Conservation (phyloP, 2,888 invertebrate species). For the Sphaerophoria rueppellii region DNA sequence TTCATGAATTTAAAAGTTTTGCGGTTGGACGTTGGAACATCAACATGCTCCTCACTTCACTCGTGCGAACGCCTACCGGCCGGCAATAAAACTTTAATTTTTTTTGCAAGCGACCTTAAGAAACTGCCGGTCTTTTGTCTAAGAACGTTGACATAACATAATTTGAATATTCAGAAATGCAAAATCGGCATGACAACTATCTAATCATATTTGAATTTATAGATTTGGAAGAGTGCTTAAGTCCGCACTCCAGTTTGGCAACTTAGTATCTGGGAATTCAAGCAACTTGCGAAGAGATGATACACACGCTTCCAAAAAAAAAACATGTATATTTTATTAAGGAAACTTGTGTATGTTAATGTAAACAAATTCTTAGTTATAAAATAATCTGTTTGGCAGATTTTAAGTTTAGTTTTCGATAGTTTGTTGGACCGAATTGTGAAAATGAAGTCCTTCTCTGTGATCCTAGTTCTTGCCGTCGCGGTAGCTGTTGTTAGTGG, state of each 20-base stretch:
- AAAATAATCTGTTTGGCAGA: slow-evolving; percentile 75
- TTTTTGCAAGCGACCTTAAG: slow-evolving; percentile 18
- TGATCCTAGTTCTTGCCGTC: slow-evolving; percentile 45
- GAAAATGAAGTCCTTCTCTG: slow-evolving; percentile 55
- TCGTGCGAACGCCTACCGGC: neutral
- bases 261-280: slow-evolving; percentile 2
- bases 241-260: slow-evolving; percentile 37
- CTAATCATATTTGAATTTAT: slow-evolving; percentile 7
- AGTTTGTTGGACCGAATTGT: slow-evolving; percentile 67
- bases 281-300: slow-evolving; percentile 27
- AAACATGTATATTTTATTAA: neutral
- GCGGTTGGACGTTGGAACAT: neutral
- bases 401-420: slow-evolving; percentile 77
- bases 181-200: slow-evolving; percentile 56
- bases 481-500: slow-evolving; percentile 38
- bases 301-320: slow-evolving; percentile 29
- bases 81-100: neutral
- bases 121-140: neutral
- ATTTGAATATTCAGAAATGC: slow-evolving; percentile 41
- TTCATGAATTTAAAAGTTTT: neutral
- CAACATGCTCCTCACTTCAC: neutral
- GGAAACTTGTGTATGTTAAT: slow-evolving; percentile 32
- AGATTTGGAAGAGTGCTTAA: slow-evolving; percentile 20
- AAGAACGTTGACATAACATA: slow-evolving; percentile 40
- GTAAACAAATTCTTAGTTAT: slow-evolving; percentile 68